Base-by-base conservation (phyloP, 23 tunicate genomes). In the Phallusia fumigata region DNA sequence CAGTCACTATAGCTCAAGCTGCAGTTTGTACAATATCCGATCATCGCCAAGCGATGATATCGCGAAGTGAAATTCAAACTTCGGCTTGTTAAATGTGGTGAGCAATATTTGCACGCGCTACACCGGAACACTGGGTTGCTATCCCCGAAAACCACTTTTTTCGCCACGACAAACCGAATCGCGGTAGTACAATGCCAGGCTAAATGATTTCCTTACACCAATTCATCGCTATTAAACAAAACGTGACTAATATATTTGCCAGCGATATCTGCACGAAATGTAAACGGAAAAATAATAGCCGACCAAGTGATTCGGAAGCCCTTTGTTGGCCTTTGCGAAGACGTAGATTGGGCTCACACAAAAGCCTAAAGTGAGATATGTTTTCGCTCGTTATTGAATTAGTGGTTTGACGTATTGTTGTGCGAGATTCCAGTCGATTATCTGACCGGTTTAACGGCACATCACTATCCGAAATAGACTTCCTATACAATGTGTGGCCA, bases 391-490 rank as follows among this genome's bases (percentile, higher is more conserved):
- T 58, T 58, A 58, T 58, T 58, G 69, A 58, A 24, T 58, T 58
- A 58, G 69, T 58, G 69, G 69, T 58, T 58, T 58, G 69, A 58
- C 69, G 69, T 24, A 58, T 58, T 58, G 69, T 58, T 58, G 69
- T 24, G 3, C 69, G 28, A 21, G 5, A 21, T 58, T 58, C 69
- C 69, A 24, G 69, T 58, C 69, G 69, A 58, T 58, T 58, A 58
- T 58, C 16, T 58, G 69, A 58, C 69, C 69, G 28, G 69, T 58
- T 40, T 22, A 58, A 58, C 15, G 69, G 26, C 69, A 24, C 69
- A 58, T 58, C 28, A 58, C 13, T 24, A 16, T 5, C 69, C 69
- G 15, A 5, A 24, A 58, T 6, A 24, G 69, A 58, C 3, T 58
- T 58, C 69, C 3, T 15, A 15, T 6, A 58, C 26, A 5, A 24